Evolutionary conservation across 1,140 invertebrate genomes (phyloP), one percentile per base, ranked within the genome.

Genomic region (Sarcophaga peregrina): DNA sequence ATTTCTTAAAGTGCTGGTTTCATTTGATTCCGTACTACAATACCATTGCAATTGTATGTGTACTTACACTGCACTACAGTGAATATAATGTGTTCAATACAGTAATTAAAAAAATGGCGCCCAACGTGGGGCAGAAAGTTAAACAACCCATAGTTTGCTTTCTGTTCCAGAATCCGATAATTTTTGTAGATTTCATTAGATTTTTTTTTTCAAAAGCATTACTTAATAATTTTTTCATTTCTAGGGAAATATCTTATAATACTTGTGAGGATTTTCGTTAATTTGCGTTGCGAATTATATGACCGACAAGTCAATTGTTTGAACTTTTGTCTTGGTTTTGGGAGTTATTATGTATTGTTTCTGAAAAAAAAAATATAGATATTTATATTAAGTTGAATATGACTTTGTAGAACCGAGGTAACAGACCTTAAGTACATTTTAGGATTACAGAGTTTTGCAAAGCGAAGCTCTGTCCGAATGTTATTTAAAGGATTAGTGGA

Each of bases 251-350:
- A 54, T 54, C 52, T 54, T 54, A 54, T 54, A 54, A 54, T 15
- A 54, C 52, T 54, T 54, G 52, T 54, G 52, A 54, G 52, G 52
- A 54, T 54, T 54, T 54, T 54, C 52, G 52, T 54, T 54, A 54
- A 54, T 54, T 54, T 54, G 52, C 52, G 52, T 54, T 54, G 52
- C 52, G 52, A 54, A 54, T 54, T 54, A 54, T 6, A 54, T 54
- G 52, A 6, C 9, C 52, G 52, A 54, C 52, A 54, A 54, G 52
- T 54, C 52, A 54, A 54, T 54, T 54, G 52, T 54, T 54, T 54
- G 52, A 54, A 5, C 5, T 54, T 54, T 54, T 54, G 52, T 54
- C 52, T 54, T 54, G 10, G 52, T 54, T 54, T 54, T 54, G 52
- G 10, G 52, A 6, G 52, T 54, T 54, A 11, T 11, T 54, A 6